Conservation (phyloP, 1,140 invertebrate genomes). For the Pararge aegeria region DNA sequence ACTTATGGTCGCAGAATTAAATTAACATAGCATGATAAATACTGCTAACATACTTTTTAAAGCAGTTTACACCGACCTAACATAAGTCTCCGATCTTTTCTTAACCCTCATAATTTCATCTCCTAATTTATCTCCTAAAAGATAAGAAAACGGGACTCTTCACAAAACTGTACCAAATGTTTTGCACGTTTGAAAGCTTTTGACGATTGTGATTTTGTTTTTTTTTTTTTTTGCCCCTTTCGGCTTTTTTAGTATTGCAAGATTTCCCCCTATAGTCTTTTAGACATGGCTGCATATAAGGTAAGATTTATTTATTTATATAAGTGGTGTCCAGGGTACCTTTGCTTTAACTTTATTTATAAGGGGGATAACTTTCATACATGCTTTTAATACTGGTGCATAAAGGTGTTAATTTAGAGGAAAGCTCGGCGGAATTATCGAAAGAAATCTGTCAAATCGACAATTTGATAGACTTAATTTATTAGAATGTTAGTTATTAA, state of each 20-base stretch:
- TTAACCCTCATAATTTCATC: too few relatives aligned
- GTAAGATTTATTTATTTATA: conserved; percentile 46
- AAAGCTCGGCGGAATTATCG: too few relatives aligned
- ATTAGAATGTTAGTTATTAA: too few relatives aligned
- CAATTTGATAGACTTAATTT: too few relatives aligned
- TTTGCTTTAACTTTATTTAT: conserved; percentile 28
- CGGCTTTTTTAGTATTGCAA: conserved; percentile 50
- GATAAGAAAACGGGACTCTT: background rate
- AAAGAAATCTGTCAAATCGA: too few relatives aligned
- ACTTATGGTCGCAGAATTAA: too few relatives aligned
- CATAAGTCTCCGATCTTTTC: too few relatives aligned
- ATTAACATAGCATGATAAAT: too few relatives aligned
- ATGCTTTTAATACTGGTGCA: conserved; percentile 51
- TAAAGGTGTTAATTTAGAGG: conserved; percentile 9
- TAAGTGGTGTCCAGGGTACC: conserved; percentile 5
- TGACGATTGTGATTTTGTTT: conserved; percentile 78
- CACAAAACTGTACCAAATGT: conserved; percentile 8
- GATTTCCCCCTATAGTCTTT: conserved; percentile 42
- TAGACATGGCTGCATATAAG: conserved; percentile 46
- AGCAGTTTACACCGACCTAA: too few relatives aligned
- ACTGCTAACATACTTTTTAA: too few relatives aligned
- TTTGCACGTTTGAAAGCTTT: conserved; percentile 77
- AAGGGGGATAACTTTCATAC: conserved; percentile 52
- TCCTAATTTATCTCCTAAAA: too few relatives aligned
- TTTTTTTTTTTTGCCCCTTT: conserved; percentile 64